Conservation (phyloP, 1,140 invertebrate genomes). For the Amyelois transitella region DNA sequence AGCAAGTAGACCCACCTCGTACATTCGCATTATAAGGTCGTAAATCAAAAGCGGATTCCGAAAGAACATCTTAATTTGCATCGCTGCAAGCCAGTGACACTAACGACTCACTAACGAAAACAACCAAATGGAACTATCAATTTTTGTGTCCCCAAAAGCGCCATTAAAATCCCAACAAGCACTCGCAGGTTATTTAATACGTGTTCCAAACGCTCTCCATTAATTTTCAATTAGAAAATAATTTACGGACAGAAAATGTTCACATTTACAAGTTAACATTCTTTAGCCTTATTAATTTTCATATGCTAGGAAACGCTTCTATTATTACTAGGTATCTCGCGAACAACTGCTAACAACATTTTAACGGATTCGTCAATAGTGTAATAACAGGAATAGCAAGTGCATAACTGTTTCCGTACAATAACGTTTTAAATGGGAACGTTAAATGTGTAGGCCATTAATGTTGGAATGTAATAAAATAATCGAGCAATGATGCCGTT, state of each 20-base stretch:
- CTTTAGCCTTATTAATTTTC: conserved; percentile 11
- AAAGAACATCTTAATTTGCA: conserved; percentile 67
- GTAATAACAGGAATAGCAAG: conserved; percentile 10
- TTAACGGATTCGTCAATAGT: conserved; percentile 19
- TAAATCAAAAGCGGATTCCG: conserved; percentile 60
- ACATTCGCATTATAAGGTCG: conserved; percentile 31
- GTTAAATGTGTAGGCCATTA: conserved; percentile 28
- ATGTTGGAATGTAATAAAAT: conserved; percentile 62
- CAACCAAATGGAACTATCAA: conserved; percentile 68
- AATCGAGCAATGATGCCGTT: conserved; percentile 46
- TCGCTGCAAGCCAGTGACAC: conserved; percentile 52
- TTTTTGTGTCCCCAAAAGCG: conserved; percentile 55
- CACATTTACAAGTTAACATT: conserved; percentile 3
- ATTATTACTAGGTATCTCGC: conserved; percentile 15
- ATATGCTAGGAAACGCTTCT: conserved; percentile 3
- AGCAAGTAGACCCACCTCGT: conserved; percentile 1
- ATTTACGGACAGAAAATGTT: conserved; percentile 10
- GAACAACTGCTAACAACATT: conserved; percentile 18
- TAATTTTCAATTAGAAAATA: conserved; percentile 42
- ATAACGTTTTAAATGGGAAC: conserved; percentile 29
- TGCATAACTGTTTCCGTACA: conserved; percentile 20
- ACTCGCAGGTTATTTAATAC: conserved; percentile 36
- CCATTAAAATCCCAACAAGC: conserved; percentile 51
- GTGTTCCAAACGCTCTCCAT: conserved; percentile 30
- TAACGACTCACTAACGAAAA: conserved; percentile 65